These are phyloP conservation scores for Falco naumanni DNA, from an alignment of 2,797 vertebrate species.

Conservation along the genomic window DNA sequence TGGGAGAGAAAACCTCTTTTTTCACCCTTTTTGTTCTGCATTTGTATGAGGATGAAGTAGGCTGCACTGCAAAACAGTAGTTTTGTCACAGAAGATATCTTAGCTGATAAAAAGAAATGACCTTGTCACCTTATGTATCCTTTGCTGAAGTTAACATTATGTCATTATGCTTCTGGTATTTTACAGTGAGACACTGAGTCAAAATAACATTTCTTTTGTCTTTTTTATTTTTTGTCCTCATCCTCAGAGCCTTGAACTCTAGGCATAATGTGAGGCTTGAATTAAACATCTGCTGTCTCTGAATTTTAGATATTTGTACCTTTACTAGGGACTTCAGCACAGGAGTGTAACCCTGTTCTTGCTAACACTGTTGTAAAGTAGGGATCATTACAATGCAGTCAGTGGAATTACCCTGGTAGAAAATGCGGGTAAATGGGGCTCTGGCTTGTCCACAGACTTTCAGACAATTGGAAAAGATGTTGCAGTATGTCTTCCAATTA, in stretches of 20 bases:
- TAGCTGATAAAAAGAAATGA: conserved; percentile 55
- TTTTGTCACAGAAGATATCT: conserved; percentile 45
- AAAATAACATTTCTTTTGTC: conserved; percentile 46
- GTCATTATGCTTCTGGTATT: conserved; percentile 41
- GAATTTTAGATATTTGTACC: conserved; percentile 13
- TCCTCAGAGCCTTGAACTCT: conserved; percentile 46
- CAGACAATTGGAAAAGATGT: conserved; percentile 64
- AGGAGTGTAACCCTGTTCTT: neutral
- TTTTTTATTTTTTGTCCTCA: conserved; percentile 33
- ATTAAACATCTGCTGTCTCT: conserved; percentile 15
- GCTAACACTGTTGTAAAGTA: neutral
- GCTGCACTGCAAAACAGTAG: conserved; percentile 20
- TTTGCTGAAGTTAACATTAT: conserved; percentile 41
- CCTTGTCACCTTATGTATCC: conserved; percentile 60
- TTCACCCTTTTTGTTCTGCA: conserved; percentile 18
- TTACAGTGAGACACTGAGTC: neutral
- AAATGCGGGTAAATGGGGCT: conserved; percentile 37
- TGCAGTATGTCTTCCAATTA: conserved; percentile 60
- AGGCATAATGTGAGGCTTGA: neutral
- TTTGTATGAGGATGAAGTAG: conserved; percentile 48
- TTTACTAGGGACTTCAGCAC: neutral
- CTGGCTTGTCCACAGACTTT: conserved; percentile 50
- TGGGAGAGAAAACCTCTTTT: neutral
- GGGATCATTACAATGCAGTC: conserved; percentile 19
- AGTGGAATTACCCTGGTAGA: conserved; percentile 19